Conservation (phyloP, 2,113 vertebrate genomes). For the Rhinolophus ferrumequinum region DNA sequence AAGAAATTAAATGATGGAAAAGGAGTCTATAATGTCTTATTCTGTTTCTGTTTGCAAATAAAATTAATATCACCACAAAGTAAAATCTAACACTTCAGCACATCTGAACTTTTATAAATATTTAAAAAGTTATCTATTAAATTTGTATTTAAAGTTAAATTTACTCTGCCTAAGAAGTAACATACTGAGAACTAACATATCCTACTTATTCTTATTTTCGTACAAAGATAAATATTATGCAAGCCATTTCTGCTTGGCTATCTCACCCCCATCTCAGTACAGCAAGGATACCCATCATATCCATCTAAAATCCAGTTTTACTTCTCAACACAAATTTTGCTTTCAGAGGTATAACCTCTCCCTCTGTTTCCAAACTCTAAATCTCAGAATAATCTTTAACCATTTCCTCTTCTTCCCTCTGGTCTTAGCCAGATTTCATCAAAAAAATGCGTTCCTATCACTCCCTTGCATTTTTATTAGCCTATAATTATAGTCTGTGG, state of each 20-base stretch:
- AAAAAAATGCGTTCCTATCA: not conserved
- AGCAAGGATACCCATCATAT: not conserved
- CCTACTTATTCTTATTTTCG: not conserved
- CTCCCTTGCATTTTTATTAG: not conserved
- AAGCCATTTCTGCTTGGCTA: not conserved
- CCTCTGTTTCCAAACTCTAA: not conserved
- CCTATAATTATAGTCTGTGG: not conserved
- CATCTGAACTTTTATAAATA: not conserved
- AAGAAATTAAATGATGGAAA: conserved; percentile 32
- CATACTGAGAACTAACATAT: not conserved
- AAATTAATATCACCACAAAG: not conserved
- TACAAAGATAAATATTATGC: not conserved
- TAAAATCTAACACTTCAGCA: not conserved
- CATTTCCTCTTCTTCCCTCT: not conserved
- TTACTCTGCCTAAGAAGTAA: not conserved
- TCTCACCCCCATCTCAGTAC: not conserved
- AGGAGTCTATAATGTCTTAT: not conserved
- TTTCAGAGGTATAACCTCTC: not conserved
- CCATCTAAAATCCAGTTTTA: not conserved
- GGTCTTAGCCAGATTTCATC: not conserved
- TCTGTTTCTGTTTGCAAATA: not conserved
- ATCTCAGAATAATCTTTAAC: not conserved
- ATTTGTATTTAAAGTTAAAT: not conserved
- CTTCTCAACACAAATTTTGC: not conserved
- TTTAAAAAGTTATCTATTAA: not conserved